These are phyloP conservation scores for Agelaius phoeniceus DNA, from an alignment of 2,113 vertebrate species.

Conservation along the genomic window DNA sequence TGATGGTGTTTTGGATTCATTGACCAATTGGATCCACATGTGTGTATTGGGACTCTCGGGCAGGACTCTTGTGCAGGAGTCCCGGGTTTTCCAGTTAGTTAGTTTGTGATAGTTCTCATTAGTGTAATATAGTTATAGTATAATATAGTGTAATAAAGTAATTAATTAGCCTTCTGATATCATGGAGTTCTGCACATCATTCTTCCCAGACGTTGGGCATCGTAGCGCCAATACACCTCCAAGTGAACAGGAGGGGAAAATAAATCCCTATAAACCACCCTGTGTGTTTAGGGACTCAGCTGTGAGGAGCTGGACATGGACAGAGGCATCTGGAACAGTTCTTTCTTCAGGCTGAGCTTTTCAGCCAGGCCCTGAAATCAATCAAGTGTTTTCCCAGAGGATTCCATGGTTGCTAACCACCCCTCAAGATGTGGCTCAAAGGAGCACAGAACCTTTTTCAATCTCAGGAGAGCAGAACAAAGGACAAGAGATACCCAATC, in stretches of 20 bases:
- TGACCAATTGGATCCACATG: too few species aligned
- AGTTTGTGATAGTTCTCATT: too few species aligned
- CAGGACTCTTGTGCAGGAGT: too few species aligned
- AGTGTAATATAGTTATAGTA: too few species aligned
- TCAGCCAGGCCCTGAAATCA: neutral
- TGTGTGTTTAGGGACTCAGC: neutral
- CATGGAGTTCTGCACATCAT: too few species aligned
- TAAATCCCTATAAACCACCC: neutral
- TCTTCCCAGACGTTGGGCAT: too few species aligned
- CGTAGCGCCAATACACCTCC: neutral
- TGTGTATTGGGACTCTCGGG: too few species aligned
- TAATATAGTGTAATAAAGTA: too few species aligned
- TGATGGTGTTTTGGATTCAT: too few species aligned
- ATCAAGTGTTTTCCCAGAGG: neutral
- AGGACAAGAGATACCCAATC: neutral
- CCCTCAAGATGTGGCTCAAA: neutral
- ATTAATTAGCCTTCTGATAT: too few species aligned
- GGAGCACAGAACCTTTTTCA: neutral
- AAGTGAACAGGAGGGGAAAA: neutral
- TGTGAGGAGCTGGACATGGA: neutral
- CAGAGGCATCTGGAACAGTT: neutral
- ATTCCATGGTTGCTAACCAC: neutral
- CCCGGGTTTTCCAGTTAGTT: too few species aligned
- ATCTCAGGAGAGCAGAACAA: neutral
- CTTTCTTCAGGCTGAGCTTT: neutral